phyloP scores from a whole-genome alignment of 2,888 invertebrate genomes.

The Euclidia mi region DNA sequence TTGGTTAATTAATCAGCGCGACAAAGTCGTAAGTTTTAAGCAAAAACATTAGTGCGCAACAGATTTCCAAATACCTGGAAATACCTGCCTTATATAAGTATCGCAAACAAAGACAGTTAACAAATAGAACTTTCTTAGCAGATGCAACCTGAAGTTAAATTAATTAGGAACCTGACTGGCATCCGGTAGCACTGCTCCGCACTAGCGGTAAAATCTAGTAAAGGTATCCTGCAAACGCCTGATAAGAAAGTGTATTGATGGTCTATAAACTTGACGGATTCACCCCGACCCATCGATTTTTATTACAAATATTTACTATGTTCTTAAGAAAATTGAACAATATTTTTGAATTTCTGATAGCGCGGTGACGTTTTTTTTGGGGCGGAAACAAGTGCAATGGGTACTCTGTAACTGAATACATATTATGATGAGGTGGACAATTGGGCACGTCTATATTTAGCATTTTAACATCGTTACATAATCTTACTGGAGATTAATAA shows the following conservation, averaged over 20 bases:
- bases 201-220: conserved; percentile 32
- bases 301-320: conserved; percentile 50
- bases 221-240: conserved; percentile 44
- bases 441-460: not conserved
- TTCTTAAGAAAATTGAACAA: conserved; percentile 47
- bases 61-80: conserved; percentile 6
- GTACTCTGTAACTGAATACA: conserved; percentile 14
- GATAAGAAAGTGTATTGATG: conserved; percentile 70
- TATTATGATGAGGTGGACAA: too few species aligned
- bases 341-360: conserved; percentile 39
- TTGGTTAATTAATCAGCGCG: too few species aligned
- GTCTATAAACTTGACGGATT: conserved; percentile 64
- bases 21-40: too few species aligned
- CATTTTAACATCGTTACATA: too few species aligned
- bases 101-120: conserved; percentile 39
- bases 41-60: not conserved
- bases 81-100: conserved; percentile 16
- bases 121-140: conserved; percentile 43
- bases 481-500: too few species aligned
- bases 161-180: conserved; percentile 55
- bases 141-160: conserved; percentile 51
- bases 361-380: conserved; percentile 28
- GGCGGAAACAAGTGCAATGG: conserved; percentile 13
- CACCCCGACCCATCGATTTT: conserved; percentile 58
- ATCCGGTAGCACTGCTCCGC: conserved; percentile 17